Evolutionary conservation across 2,888 invertebrate species (phyloP), one percentile per base, ranked within the genome.

Genomic region (Herminia tarsipennalis): DNA sequence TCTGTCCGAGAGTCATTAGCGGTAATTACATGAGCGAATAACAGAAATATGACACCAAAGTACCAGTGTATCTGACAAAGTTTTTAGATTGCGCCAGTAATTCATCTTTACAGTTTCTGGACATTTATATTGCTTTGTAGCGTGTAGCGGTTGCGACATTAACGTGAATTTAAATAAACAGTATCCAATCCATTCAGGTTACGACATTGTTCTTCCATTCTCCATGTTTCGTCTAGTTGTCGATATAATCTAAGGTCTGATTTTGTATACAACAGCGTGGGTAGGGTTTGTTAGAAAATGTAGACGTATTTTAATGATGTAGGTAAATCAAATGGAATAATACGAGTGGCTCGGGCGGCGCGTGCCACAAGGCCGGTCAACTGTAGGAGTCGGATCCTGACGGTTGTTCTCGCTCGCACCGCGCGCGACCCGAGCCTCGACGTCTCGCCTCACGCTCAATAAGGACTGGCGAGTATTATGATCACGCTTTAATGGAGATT

Each of bases 341-440:
- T 75, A 66, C 64, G 58, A 67, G 70, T 69, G 69, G 53, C 60
- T 64, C 46, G n/a, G 51, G 56, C 66, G 88, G 87, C 90, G 88
- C 90, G 90, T 91, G 90, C 90, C 89, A 70, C 90, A 88, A 89
- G 90, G 89, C 83, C 89, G 85, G 78, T 77, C 78, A 74, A 75
- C 76, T 79, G 78, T 73, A 78, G 85, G 76, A 81, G 76, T 80
- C 79, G 67, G 80, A 72, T 80, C 78, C 79, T 71, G 54, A 68
- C 58, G 50, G 70, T 51, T 58, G 66, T 66, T 75, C 81, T 76
- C 80, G 71, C 83, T 82, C 80, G 73, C 83, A 72, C 82, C 39
- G 45, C 47, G 47, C 44, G 18, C 22, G 68, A 56, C 48, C 39
- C 33, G 43, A 27, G 20, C 10, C 22, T 29, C 54, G 44, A 42